phyloP scores from a whole-genome alignment of 2,888 invertebrate species.

The Sinelater perroti region DNA sequence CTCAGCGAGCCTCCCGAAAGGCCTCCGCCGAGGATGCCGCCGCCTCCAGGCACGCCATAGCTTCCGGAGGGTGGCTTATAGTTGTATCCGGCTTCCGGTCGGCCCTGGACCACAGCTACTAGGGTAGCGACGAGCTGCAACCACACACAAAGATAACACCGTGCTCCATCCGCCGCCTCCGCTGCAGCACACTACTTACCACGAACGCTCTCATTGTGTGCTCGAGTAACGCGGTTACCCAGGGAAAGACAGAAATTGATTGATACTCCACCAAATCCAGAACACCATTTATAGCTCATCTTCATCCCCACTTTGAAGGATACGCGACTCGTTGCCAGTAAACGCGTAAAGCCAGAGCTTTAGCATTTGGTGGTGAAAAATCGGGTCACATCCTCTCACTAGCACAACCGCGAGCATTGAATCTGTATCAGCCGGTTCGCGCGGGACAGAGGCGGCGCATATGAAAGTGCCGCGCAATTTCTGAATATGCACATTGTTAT shows the following conservation, averaged over 20 bases:
- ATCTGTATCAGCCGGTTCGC: slow-evolving; percentile 46
- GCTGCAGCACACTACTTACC: slow-evolving; percentile 49
- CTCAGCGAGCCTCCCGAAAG: slow-evolving; percentile 37
- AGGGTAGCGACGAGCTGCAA: slow-evolving; percentile 54
- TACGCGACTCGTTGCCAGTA: slow-evolving; percentile 23
- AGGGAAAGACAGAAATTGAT: slow-evolving; percentile 48
- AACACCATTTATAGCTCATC: slow-evolving; percentile 52
- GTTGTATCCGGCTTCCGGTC: slow-evolving; percentile 68
- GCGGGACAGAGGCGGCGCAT: slow-evolving; percentile 14
- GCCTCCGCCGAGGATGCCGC: slow-evolving; percentile 40
- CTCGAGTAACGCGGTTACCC: slow-evolving; percentile 50
- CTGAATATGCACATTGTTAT: slow-evolving; percentile 42
- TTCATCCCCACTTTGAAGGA: slow-evolving; percentile 49
- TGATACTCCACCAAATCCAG: slow-evolving; percentile 45
- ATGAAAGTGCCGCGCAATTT: slow-evolving; percentile 33
- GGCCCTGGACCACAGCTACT: slow-evolving; percentile 67
- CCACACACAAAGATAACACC: too few species aligned
- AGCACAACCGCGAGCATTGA: slow-evolving; percentile 38
- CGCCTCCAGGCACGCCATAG: slow-evolving; percentile 50
- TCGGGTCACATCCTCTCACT: slow-evolving; percentile 55
- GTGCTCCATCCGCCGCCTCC: slow-evolving; percentile 30
- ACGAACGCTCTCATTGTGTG: slow-evolving; percentile 53
- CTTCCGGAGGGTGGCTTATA: slow-evolving; percentile 58
- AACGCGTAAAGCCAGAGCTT: slow-evolving; percentile 41
- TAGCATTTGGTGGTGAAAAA: slow-evolving; percentile 52